Percentiles rank a stretch among this genome's conserved stretches.
Evolutionary conservation across 2,888 invertebrate genomes (phyloP).

Genomic region (Microctonus aethiopoides): DNA sequence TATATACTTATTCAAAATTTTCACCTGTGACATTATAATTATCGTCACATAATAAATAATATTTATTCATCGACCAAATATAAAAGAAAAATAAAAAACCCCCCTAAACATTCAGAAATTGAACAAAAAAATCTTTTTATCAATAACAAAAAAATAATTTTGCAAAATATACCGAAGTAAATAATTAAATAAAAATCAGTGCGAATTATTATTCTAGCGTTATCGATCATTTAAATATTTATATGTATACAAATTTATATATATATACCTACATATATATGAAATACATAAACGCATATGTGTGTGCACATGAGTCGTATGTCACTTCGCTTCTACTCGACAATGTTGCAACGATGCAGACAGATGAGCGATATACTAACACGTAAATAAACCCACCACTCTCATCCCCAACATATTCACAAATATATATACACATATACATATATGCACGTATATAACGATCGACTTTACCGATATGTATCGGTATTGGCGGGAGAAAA

Average conservation of each 20-base stretch:
- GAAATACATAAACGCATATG: too few relatives aligned
- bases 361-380: constrained; percentile 34
- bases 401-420: neutral
- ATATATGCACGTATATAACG: neutral
- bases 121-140: too few relatives aligned
- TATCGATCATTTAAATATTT: constrained; percentile 22
- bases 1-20: too few relatives aligned
- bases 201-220: constrained; percentile 38
- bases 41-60: too few relatives aligned
- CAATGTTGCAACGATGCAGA: constrained; percentile 28
- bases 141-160: too few relatives aligned
- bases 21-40: too few relatives aligned
- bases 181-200: constrained; percentile 32
- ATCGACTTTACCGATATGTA: constrained; percentile 8
- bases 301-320: constrained; percentile 23
- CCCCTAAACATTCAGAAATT: too few relatives aligned
- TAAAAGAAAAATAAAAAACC: too few relatives aligned
- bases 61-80: too few relatives aligned
- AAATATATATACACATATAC: too few relatives aligned
- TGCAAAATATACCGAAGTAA: too few relatives aligned
- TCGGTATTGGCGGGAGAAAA: constrained; percentile 1
- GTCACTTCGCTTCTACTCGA: constrained; percentile 27
- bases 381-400: constrained; percentile 31
- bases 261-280: neutral
- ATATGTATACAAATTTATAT: neutral